These are phyloP conservation scores for Eutolmus rufibarbis DNA, from an alignment of 2,888 invertebrate species.

Conservation along the genomic window DNA sequence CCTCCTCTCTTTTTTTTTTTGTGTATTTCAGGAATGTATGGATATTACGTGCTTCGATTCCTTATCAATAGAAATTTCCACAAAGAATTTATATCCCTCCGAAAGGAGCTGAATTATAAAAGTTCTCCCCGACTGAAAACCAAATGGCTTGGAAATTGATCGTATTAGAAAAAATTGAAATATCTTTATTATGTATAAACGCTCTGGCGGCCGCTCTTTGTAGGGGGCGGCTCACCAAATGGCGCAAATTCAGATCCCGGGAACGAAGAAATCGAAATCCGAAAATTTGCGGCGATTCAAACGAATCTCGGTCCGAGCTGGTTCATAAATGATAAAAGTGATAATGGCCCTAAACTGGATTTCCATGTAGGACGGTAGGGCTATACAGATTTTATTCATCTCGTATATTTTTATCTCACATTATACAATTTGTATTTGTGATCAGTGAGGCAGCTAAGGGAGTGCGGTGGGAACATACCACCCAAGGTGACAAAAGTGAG, in stretches of 20 bases:
- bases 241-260: background rate
- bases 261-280: background rate
- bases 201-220: background rate
- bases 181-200: slow-evolving; percentile 5
- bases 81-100: slow-evolving; percentile 23
- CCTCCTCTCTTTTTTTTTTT: background rate
- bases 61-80: slow-evolving; percentile 36
- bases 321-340: background rate
- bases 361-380: background rate
- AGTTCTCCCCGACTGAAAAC: background rate
- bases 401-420: background rate
- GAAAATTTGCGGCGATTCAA: background rate
- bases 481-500: too few relatives aligned
- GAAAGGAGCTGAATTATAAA: slow-evolving; percentile 15
- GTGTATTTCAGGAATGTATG: slow-evolving; percentile 30
- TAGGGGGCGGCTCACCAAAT: background rate
- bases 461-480: background rate
- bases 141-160: slow-evolving; percentile 26
- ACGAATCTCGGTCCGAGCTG: background rate
- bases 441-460: background rate
- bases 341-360: background rate
- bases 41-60: slow-evolving; percentile 38
- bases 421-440: background rate
- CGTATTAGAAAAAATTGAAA: slow-evolving; percentile 9
- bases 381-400: background rate